Evolutionary conservation across 2,888 invertebrate genomes (phyloP).

Genomic region (Caenorhabditis angaria): DNA sequence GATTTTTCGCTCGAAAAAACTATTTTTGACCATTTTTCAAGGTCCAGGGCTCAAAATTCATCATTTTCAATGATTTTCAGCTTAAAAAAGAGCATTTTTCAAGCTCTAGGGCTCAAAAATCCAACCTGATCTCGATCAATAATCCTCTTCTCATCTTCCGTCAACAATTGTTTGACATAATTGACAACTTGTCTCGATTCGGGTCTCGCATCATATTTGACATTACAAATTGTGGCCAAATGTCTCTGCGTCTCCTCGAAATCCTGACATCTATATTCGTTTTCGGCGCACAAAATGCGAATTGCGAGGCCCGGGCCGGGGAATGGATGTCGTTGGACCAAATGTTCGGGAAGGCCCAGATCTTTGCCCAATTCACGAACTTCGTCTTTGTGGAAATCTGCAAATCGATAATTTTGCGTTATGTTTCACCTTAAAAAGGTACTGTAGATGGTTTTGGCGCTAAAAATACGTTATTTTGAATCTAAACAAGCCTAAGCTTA

Average conservation of each 20-base stretch:
- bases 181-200: neutral
- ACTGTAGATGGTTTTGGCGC: too few species aligned
- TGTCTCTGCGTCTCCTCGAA: constrained; percentile 1
- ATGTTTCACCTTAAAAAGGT: too few species aligned
- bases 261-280: constrained; percentile 13
- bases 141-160: neutral
- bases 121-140: neutral
- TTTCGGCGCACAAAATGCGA: constrained; percentile 89
- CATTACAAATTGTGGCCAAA: constrained; percentile 10
- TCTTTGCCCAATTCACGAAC: constrained; percentile 87
- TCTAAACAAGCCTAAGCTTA: too few species aligned
- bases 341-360: constrained; percentile 84
- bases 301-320: constrained; percentile 97
- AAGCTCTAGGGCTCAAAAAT: too few species aligned
- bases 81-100: too few species aligned
- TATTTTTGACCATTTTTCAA: too few species aligned
- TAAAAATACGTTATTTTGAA: too few species aligned
- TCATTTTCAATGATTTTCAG: neutral
- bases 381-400: constrained; percentile 99
- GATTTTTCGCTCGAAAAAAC: too few species aligned
- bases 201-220: neutral
- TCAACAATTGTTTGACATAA: neutral
- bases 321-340: constrained; percentile 95
- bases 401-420: too few species aligned
- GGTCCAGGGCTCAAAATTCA: too few species aligned